A percentile compares a stretch with the other conserved stretches of the same genome.
These are phyloP conservation scores for Ctenoplectra terminalis DNA, from an alignment of 1,140 invertebrate genomes.

Conservation along the genomic window DNA sequence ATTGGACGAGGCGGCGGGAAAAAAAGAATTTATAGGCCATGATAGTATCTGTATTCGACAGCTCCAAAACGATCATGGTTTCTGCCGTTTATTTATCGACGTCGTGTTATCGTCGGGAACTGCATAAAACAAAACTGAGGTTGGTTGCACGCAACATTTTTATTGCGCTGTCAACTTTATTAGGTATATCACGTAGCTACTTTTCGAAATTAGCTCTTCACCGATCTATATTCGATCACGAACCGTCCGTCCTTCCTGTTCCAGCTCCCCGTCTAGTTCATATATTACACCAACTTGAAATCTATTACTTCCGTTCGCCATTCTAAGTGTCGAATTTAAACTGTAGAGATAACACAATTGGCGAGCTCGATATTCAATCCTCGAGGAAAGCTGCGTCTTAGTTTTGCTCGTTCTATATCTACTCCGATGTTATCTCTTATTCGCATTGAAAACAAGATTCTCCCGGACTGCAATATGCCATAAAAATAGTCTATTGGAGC, in stretches of 20 bases:
- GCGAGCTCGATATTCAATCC: neutral
- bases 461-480: neutral
- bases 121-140: conserved; percentile 29
- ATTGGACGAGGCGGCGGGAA: neutral
- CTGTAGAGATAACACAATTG: neutral
- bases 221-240: neutral
- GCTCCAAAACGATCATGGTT: conserved; percentile 12
- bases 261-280: no score
- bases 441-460: conserved; percentile 3
- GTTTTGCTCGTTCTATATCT: neutral
- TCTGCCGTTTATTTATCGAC: conserved; percentile 49
- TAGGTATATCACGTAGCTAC: neutral
- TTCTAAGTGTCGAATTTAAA: neutral
- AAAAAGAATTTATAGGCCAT: conserved; percentile 28
- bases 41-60: conserved; percentile 36
- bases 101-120: neutral
- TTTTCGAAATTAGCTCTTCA: neutral
- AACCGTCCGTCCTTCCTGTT: neutral
- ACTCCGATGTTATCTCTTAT: neutral
- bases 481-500: neutral
- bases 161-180: conserved; percentile 37
- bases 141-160: conserved; percentile 40
- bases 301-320: neutral
- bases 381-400: neutral
- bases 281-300: conserved; percentile 1